Conservation (phyloP, 2,888 invertebrate species). For the Drosophila barbarae region DNA sequence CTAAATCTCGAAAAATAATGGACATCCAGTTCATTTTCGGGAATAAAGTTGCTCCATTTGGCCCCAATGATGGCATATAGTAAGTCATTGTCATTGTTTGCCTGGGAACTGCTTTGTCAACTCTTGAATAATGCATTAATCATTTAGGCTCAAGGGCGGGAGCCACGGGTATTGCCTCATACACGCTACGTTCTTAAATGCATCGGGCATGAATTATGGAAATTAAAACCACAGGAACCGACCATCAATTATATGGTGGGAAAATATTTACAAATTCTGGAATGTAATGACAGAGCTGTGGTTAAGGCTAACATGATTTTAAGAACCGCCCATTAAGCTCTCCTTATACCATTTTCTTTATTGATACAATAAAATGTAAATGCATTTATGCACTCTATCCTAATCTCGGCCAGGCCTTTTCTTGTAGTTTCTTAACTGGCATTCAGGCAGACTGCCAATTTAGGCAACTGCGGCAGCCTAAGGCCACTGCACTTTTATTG, state of each 20-base stretch:
- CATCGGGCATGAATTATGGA: conserved; percentile 10
- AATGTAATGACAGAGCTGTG: not conserved
- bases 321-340: conserved; percentile 1
- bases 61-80: not conserved
- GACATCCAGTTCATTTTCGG: not conserved
- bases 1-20: not conserved
- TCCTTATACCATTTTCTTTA: not conserved
- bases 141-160: conserved; percentile 3
- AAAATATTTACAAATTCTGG: conserved; percentile 6
- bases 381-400: not conserved
- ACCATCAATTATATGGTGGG: conserved; percentile 9
- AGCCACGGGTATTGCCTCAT: not conserved
- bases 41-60: conserved; percentile 10
- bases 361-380: conserved; percentile 4
- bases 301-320: conserved; percentile 1
- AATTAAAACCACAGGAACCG: conserved; percentile 12
- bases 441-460: conserved; percentile 4
- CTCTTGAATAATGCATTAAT: conserved; percentile 10
- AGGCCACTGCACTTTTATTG: conserved; percentile 46
- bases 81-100: conserved; percentile 14
- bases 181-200: conserved; percentile 5
- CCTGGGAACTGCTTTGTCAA: conserved; percentile 17
- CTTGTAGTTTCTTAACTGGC: not conserved
- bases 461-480: conserved; percentile 4
- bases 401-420: not conserved